These are phyloP conservation scores for Troglohyphantes excavatus DNA, from an alignment of 2,888 invertebrate species.

Conservation along the genomic window DNA sequence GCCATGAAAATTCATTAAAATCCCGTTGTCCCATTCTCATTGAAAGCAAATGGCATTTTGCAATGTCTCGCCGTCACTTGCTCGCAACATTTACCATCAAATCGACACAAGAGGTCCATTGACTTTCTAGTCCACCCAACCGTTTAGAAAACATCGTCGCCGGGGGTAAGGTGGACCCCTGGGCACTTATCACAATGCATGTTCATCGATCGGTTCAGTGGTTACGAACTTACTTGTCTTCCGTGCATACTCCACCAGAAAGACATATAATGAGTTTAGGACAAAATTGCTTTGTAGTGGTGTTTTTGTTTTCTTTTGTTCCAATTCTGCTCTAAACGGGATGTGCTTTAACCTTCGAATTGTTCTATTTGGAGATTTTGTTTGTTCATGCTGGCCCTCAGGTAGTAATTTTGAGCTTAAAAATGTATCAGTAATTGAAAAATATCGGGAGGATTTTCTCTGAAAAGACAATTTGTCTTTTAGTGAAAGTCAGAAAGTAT, in stretches of 20 bases:
- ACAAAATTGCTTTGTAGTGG: not conserved
- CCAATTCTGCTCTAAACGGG: not conserved
- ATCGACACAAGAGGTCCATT: not conserved
- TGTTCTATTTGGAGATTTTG: conserved; percentile 1
- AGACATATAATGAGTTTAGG: not conserved
- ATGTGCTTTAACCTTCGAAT: not conserved
- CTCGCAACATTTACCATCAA: not conserved
- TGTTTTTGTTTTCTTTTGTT: not conserved
- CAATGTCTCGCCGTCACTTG: too few species aligned
- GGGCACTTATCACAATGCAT: conserved; percentile 4
- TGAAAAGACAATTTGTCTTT: too few species aligned
- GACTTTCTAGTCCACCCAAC: conserved; percentile 11
- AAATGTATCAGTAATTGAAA: not conserved
- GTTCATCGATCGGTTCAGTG: conserved; percentile 2
- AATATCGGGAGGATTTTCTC: not conserved
- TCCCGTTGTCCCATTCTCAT: too few species aligned
- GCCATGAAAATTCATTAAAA: too few species aligned
- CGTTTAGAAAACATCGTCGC: not conserved
- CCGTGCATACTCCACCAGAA: not conserved
- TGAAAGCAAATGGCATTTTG: not conserved
- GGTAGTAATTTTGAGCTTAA: not conserved
- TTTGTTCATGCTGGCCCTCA: not conserved
- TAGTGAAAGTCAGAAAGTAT: too few species aligned
- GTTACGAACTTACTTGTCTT: not conserved
- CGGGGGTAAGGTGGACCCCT: conserved; percentile 6